Base-by-base conservation (phyloP, 2,797 vertebrate species). In the Gallirallus australis region DNA sequence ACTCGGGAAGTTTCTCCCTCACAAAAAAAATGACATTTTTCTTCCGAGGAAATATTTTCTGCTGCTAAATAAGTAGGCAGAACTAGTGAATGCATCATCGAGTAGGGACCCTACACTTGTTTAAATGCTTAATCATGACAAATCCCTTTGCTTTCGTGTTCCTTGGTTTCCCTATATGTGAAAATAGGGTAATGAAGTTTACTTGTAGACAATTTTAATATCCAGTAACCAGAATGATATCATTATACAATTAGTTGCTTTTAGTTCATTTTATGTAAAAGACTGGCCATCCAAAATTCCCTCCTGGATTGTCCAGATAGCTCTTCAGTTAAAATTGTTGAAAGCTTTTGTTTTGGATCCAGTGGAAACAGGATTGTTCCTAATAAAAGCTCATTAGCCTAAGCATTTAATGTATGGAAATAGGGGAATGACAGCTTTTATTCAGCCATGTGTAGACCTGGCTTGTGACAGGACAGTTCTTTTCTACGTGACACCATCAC, bases 281-380 rank as follows among this genome's bases (percentile, higher is more conserved):
- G 28, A 31, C 20, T 66, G 28, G 13, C 24, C 52, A 56, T 28
- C 25, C 40, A 70, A 25, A 92, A 82, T 73, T 69, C 81, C 35
- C 19, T 12, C 16, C 21, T 35, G 28, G 61, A 68, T 69, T 72
- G 28, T 66, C 47, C 17, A 1, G 13, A 35, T 59, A 60, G 23
- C 30, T 61, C 53, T 70, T 45, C 71, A 25, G 5, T 82, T 70
- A 59, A 89, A 83, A 37, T 30, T 25, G 11, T 68, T 91, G 57
- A 68, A 87, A 75, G 30, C 50, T 78, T 89, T 87, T 21, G 4
- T 88, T 94, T 40, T 78, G 23, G 78, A 19, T 83, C 40, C 33
- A 42, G 61, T 76, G 48, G n/a, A 91, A 96, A 78, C 53, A 63
- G n/a, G 65, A 92, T 83, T 88, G 86, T 90, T 95, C 86, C 69